Base-by-base conservation (phyloP, 2,888 invertebrate genomes). In the Hedya salicella region DNA sequence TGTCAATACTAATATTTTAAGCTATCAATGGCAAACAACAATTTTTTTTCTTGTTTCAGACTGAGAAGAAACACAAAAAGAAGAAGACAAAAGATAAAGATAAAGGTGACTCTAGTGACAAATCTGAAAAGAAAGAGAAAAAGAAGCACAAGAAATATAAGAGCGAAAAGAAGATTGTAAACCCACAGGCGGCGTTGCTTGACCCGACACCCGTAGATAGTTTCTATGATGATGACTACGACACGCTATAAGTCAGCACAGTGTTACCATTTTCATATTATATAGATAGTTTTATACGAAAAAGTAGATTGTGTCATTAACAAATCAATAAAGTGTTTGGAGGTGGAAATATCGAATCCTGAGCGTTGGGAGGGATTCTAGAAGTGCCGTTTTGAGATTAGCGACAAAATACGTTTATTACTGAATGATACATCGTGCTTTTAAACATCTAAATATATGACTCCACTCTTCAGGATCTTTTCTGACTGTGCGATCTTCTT, bases 121-220 rank as follows among this genome's bases (percentile, higher is more conserved):
- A 91, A 75, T 89, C 92, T 4, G 88, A 90, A 16, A 81, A 92
- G 4, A 94, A 93, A 70, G 94, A 94, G 30, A 94, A 93, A 71
- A 93, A 93, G 73, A 94, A 93, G 75, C 92, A 94, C 53, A 94
- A 93, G 78, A 94, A 86, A 77, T 79, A 86, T 3, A 89, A 87
- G 71, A 82, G 82, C 65, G 90, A 90, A 19, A 87, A 85, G 67
- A 77, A 80, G 93, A 93, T 68, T 78, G 91, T 71, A 70, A 92
- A 73, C 80, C 93, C 84, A 78, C 94, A 83, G 82, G 93, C 73
- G 77, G 89, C 83, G 67, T 81, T 82, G 80, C 92, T 82, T 89
- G 94, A 77, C 3, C 82, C 86, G 0, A 75, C 82, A 0, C 71
- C 78, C 0, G 63, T 70, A 1, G 70, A 72, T 0, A 78, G 80